Conservation (phyloP, 2,113 vertebrate species). For the Verasper variegatus region DNA sequence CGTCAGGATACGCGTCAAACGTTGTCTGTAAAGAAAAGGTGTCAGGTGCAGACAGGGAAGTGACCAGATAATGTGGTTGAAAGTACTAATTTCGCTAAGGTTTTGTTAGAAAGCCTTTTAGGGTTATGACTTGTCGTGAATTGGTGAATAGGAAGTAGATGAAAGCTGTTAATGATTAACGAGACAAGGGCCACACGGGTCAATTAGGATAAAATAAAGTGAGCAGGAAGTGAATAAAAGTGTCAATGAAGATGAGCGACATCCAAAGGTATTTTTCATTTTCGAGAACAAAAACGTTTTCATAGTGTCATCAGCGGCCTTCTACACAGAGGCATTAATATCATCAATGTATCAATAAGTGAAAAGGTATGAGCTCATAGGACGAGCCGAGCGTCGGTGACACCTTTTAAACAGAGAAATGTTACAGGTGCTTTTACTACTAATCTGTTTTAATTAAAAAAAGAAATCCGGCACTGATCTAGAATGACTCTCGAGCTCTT, state of each 20-base stretch:
- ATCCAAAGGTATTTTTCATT: slow-evolving; percentile 26
- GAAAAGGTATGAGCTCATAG: slow-evolving; percentile 4
- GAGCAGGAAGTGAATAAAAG: slow-evolving; percentile 50
- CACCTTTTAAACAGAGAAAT: background rate
- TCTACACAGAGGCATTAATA: slow-evolving; percentile 1
- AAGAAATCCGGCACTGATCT: slow-evolving; percentile 22
- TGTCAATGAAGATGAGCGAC: slow-evolving; percentile 39
- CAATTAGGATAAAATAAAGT: slow-evolving; percentile 52
- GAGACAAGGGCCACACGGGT: slow-evolving; percentile 38
- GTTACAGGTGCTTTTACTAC: slow-evolving; percentile 2
- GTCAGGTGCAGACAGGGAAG: slow-evolving; percentile 29
- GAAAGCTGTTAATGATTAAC: slow-evolving; percentile 63
- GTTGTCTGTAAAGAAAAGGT: slow-evolving; percentile 30
- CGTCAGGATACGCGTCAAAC: slow-evolving; percentile 30
- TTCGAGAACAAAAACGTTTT: slow-evolving; percentile 9
- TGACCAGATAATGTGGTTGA: slow-evolving; percentile 54
- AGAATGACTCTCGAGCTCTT: slow-evolving; percentile 36
- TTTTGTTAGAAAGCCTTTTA: slow-evolving; percentile 34
- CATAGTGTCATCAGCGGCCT: slow-evolving; percentile 5
- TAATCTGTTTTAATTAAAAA: slow-evolving; percentile 20
- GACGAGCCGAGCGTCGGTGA: background rate
- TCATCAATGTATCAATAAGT: background rate
- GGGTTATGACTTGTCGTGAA: slow-evolving; percentile 47
- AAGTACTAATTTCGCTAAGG: slow-evolving; percentile 22
- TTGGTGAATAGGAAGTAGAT: slow-evolving; percentile 46